Base-by-base conservation (phyloP, 1,140 invertebrate genomes). In the Centruroides sculpturatus region DNA sequence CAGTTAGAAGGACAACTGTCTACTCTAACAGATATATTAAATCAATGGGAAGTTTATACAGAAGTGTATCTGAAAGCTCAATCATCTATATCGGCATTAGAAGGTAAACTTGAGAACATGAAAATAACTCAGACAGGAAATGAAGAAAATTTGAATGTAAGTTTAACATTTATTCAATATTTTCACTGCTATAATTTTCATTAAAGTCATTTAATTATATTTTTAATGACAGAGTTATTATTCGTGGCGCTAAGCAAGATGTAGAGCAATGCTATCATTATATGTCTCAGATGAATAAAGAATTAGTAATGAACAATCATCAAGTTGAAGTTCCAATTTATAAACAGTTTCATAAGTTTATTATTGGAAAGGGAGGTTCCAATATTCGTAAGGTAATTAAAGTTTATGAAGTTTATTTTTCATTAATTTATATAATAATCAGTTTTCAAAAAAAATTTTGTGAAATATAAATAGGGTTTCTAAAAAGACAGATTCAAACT, bases 271-370 rank as follows among this genome's bases (percentile, higher is more conserved):
- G 92, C 75, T 84, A 85, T 74, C 87, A 89, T 73, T 83, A 90
- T 74, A 77, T 99, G 61, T 80, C 85, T 64, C 87, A 89, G 69
- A 66, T 93, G 54, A 83, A 89, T 35, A 92, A 94, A 73, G 92
- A 98, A 71, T 79, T 98, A 61, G 83, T 87, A 56, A 89, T 92
- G 69, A 87, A 83, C 49, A 94, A 89, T 64, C 89, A 86, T 73
- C 83, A 89, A 63, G 74, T 80, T 48, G 76, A 94, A 75, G 87
- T 99, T 50, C 88, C 91, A 51, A 95, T 98, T 68, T 97, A 91
- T 76, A 96, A 97, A 74, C 90, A 96, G 73, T 96, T 96, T 78
- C 92, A 97, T 13, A 95, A 95, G 73, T 92, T 92, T 71, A 86
- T 99, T 49, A 95, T 97, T 70, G 94, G 94, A 50, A 96, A 96